Evolutionary conservation across 2,888 invertebrate genomes (phyloP).

Genomic region (Sacculina carcini): DNA sequence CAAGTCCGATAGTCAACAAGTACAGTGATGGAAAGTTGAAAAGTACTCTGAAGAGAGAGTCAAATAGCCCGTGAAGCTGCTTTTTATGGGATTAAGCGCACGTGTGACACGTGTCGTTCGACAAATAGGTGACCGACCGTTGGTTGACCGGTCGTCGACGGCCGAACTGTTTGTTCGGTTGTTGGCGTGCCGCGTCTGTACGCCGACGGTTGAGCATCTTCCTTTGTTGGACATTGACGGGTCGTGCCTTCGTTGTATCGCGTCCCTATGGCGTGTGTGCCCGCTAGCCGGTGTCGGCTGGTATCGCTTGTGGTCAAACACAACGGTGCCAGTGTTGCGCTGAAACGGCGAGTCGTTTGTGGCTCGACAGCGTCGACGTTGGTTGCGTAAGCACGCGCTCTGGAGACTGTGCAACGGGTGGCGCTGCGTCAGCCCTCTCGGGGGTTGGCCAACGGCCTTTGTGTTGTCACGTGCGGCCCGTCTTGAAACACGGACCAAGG

Average conservation of each 20-base stretch:
- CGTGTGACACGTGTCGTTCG: neutral
- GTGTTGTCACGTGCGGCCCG: constrained; percentile 35
- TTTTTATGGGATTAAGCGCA: constrained; percentile 14
- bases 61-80: constrained; percentile 31
- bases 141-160: neutral
- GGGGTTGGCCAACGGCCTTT: neutral
- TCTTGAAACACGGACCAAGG: constrained; percentile 53
- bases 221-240: neutral
- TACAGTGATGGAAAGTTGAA: constrained; percentile 42
- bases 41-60: constrained; percentile 38
- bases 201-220: neutral
- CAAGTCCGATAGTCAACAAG: constrained; percentile 36
- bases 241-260: neutral
- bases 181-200: neutral
- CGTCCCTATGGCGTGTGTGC: neutral
- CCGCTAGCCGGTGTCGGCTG: neutral
- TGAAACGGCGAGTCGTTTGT: neutral
- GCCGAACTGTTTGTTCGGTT: neutral
- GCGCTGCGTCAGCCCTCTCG: neutral
- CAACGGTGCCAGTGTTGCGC: neutral
- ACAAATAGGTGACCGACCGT: neutral
- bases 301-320: neutral
- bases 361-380: too few species aligned
- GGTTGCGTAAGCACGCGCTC: neutral
- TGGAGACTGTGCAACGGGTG: neutral